Percentiles rank a stretch among this genome's conserved stretches.
These are phyloP conservation scores for Rotaria magnacalcarata DNA, from an alignment of 2,888 invertebrate species.

Conservation along the genomic window DNA sequence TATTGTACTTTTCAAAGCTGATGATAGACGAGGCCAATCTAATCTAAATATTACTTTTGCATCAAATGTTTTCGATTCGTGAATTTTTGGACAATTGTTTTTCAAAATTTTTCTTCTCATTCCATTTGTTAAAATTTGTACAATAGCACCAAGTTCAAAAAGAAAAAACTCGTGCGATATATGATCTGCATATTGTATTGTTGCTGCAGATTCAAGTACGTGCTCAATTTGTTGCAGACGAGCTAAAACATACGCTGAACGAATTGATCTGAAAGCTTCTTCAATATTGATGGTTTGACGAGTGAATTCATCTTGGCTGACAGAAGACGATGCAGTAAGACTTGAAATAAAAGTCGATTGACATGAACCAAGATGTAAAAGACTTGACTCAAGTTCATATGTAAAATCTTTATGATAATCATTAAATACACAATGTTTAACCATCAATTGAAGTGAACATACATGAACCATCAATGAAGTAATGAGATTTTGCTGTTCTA, in stretches of 20 bases:
- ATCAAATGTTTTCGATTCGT: not conserved
- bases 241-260: not conserved
- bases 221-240: not conserved
- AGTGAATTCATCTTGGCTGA: not conserved
- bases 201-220: not conserved
- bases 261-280: not conserved
- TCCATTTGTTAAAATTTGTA: not conserved
- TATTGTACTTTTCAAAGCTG: not conserved
- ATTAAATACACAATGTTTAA: not conserved
- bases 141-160: not conserved
- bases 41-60: not conserved
- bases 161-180: not conserved
- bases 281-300: not conserved
- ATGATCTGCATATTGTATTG: not conserved
- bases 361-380: not conserved
- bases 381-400: not conserved
- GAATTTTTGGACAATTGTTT: not conserved
- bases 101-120: not conserved
- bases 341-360: not conserved
- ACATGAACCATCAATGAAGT: not conserved
- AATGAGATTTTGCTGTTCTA: not conserved
- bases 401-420: not conserved
- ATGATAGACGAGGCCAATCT: not conserved
- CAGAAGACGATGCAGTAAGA: not conserved
- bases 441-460: not conserved